Evolutionary conservation across 2,113 vertebrate species (phyloP).

Genomic region (Ariopsis seemanni): DNA sequence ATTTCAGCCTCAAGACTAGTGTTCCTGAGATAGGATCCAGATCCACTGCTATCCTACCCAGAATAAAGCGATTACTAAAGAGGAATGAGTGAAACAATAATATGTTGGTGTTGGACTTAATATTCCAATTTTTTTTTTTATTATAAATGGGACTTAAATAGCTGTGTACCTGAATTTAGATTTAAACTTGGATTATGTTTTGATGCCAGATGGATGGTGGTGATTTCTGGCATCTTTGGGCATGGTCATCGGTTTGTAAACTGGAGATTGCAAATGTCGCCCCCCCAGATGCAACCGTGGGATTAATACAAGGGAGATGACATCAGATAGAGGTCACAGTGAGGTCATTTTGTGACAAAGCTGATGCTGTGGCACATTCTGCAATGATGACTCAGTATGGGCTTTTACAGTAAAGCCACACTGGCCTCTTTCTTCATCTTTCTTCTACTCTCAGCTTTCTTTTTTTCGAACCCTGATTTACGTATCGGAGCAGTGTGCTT

Average conservation of each 20-base stretch:
- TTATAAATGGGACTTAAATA: not conserved
- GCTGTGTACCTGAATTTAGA: not conserved
- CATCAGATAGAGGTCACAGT: constrained; percentile 11
- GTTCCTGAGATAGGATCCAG: not conserved
- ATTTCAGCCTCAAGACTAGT: not conserved
- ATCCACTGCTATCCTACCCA: not conserved
- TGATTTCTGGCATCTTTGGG: not conserved
- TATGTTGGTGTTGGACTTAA: not conserved
- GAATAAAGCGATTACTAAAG: not conserved
- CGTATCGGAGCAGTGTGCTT: not conserved
- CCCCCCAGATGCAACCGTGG: not conserved
- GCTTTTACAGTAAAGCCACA: constrained; percentile 22
- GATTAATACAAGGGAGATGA: constrained; percentile 26
- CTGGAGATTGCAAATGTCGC: not conserved
- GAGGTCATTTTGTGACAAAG: constrained; percentile 32
- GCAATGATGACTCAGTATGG: constrained; percentile 21
- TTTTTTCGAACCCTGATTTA: not conserved
- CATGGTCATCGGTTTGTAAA: not conserved
- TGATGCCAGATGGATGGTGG: not conserved
- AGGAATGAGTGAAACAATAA: not conserved
- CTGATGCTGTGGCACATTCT: constrained; percentile 29
- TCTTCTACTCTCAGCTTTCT: not conserved
- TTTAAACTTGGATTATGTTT: not conserved
- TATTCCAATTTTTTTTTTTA: not conserved
- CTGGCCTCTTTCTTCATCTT: not conserved